These are phyloP conservation scores for Dendroctonus valens DNA, from an alignment of 1,140 invertebrate species.

Conservation along the genomic window DNA sequence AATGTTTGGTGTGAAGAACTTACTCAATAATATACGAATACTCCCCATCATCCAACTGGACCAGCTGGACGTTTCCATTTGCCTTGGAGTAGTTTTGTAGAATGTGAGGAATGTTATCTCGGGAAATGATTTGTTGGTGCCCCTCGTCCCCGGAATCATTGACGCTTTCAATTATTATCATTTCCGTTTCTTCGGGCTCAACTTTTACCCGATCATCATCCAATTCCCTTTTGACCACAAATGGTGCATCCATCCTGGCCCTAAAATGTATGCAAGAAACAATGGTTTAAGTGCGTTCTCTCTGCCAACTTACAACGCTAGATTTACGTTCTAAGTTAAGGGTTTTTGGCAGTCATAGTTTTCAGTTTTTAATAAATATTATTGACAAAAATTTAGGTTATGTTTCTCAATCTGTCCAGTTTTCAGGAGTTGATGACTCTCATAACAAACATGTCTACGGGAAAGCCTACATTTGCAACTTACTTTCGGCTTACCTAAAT, in stretches of 20 bases:
- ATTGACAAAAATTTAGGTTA: too few relatives aligned
- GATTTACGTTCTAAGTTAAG: slow-evolving; percentile 1
- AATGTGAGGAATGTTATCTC: slow-evolving; percentile 27
- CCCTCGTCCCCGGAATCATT: slow-evolving; percentile 3
- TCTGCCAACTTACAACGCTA: background rate
- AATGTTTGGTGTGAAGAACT: background rate
- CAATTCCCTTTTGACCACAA: slow-evolving; percentile 12
- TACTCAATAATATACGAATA: slow-evolving; percentile 42
- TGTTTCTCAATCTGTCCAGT: slow-evolving; percentile 5
- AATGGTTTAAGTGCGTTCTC: background rate
- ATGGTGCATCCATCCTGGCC: slow-evolving; percentile 7
- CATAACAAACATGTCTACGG: slow-evolving; percentile 23
- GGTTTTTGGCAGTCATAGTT: background rate
- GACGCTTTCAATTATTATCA: background rate
- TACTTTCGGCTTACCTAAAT: background rate
- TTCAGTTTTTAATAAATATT: too few relatives aligned
- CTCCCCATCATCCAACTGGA: slow-evolving; percentile 37
- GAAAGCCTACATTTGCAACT: slow-evolving; percentile 14
- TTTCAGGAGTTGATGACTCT: slow-evolving; percentile 21
- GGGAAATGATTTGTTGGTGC: background rate
- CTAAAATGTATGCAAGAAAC: background rate
- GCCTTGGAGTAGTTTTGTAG: slow-evolving; percentile 36
- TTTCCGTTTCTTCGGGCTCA: background rate
- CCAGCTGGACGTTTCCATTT: slow-evolving; percentile 46
- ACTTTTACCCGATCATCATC: slow-evolving; percentile 16